Conservation (phyloP, 2,113 vertebrate species). For the Bolborhynchus lineola region DNA sequence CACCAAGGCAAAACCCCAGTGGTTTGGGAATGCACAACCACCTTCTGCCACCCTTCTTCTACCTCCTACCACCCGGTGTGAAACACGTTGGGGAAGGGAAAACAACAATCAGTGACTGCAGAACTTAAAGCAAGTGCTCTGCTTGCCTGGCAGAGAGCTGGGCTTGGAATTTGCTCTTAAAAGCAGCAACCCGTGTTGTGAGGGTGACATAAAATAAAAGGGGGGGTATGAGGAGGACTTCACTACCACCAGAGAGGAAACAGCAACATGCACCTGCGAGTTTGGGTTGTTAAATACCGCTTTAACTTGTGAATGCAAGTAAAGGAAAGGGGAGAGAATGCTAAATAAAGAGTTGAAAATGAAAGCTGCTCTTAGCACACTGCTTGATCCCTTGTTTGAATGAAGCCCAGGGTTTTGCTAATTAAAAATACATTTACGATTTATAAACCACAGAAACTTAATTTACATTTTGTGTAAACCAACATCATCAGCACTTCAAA, state of each 20-base stretch:
- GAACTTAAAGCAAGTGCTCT: neutral
- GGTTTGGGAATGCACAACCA: neutral
- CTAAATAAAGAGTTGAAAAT: neutral
- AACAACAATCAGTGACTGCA: accelerated
- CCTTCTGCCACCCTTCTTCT: neutral
- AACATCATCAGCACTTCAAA: neutral
- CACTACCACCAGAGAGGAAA: neutral
- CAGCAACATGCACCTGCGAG: accelerated
- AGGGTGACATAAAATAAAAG: neutral
- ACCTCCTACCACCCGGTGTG: neutral
- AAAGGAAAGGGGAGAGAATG: neutral
- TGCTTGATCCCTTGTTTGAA: neutral
- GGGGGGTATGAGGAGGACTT: accelerated
- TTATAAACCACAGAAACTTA: neutral
- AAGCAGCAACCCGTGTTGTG: neutral
- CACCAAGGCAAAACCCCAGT: neutral
- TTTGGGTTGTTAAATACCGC: accelerated
- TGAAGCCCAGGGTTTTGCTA: neutral
- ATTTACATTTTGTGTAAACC: neutral
- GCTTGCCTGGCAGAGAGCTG: neutral
- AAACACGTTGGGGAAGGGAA: neutral
- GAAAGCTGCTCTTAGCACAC: neutral
- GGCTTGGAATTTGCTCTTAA: neutral
- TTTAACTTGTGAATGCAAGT: neutral
- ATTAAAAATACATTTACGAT: neutral